These are phyloP conservation scores for Cirrhinus molitorella DNA, from an alignment of 2,797 vertebrate species.

Conservation along the genomic window DNA sequence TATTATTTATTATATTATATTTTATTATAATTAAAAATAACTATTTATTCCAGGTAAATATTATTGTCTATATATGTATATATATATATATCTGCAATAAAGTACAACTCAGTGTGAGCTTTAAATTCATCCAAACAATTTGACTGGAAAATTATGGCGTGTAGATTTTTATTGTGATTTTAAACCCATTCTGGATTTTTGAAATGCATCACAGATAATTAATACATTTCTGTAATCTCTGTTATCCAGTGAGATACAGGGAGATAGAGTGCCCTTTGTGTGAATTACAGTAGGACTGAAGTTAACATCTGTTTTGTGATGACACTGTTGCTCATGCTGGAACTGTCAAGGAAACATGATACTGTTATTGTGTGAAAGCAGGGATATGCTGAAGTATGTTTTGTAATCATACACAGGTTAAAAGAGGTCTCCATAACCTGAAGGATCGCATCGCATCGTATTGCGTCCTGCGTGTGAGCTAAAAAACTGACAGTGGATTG, in stretches of 20 bases:
- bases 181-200: not conserved
- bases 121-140: not conserved
- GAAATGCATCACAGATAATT: not conserved
- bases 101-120: not conserved
- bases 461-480: not conserved
- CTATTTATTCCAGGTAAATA: no score
- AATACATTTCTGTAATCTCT: not conserved
- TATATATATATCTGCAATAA: not conserved
- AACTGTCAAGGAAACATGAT: not conserved
- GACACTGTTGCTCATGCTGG: not conserved
- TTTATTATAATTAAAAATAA: not conserved
- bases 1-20: no score
- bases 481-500: not conserved
- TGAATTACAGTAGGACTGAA: not conserved
- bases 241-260: not conserved
- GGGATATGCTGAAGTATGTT: not conserved
- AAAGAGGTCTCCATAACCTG: not conserved
- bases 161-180: not conserved
- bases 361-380: slow-evolving; percentile 8
- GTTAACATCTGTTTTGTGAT: slow-evolving; percentile 13
- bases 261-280: not conserved
- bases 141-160: not conserved
- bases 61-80: no score
- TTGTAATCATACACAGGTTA: not conserved
- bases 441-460: not conserved